phyloP scores from a whole-genome alignment of 2,113 vertebrate genomes.

The Varanus komodoensis region DNA sequence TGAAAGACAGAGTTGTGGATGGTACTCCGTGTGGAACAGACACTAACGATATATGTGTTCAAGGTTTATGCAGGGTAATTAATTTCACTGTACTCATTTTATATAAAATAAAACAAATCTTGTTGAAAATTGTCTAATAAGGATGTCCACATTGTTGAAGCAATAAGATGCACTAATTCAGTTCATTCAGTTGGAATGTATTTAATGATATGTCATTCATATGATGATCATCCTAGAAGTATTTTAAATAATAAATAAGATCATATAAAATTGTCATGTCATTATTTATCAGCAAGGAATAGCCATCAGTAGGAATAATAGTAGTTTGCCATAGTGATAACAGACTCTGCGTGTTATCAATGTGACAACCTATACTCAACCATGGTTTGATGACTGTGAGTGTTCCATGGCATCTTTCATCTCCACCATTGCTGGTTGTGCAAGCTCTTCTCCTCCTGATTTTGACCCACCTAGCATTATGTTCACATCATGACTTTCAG shows the following conservation, averaged over 20 bases:
- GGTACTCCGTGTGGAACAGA: slow-evolving; percentile 93
- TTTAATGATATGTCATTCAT: neutral
- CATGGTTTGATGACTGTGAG: neutral
- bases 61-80: slow-evolving; percentile 96
- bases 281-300: neutral
- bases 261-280: neutral
- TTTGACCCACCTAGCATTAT: neutral
- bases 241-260: neutral
- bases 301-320: neutral
- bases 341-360: neutral
- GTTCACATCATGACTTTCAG: neutral
- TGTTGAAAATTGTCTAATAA: slow-evolving; percentile 40
- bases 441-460: neutral
- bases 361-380: neutral
- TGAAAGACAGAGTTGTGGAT: slow-evolving; percentile 93
- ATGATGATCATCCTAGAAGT: neutral
- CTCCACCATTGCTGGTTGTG: neutral
- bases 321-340: too few species aligned
- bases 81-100: slow-evolving; percentile 51
- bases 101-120: slow-evolving; percentile 39
- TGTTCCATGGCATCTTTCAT: too few species aligned
- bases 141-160: slow-evolving; percentile 5
- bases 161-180: slow-evolving; percentile 29
- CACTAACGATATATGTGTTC: slow-evolving; percentile 95
- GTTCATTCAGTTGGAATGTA: slow-evolving; percentile 25